Base-by-base conservation (phyloP, 1,140 invertebrate genomes). In the Drosophila nigrodunni region DNA sequence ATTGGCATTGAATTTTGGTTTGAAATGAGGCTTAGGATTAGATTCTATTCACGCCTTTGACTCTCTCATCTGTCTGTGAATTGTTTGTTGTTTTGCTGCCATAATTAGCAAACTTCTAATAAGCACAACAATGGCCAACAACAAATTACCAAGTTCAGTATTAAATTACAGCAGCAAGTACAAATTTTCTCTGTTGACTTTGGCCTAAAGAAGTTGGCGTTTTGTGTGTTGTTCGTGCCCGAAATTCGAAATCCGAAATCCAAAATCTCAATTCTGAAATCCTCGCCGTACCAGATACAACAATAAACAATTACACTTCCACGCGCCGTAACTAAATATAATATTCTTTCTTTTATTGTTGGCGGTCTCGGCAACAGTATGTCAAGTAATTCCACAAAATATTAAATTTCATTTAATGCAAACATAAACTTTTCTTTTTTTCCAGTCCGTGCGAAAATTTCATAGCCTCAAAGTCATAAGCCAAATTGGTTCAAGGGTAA, bases 41-140 rank as follows among this genome's bases (percentile, higher is more conserved):
- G n/a, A 8, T 30, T 43, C 44, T 64, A 54, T 77, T 83, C 65
- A 73, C 80, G 68, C 80, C 66, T 66, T 69, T 74, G 52, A 59
- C 37, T 65, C 41, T 68, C 41, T 55, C 75, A 68, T 50, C 44
- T 57, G 62, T 64, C 60, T 78, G 82, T 46, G 55, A 85, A 85
- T 85, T 81, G 82, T 52, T 78, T 81, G 59, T 78, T 81, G 82
- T 86, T 86, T 86, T 86, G 70, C 69, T 78, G 82, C 46, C 58
- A 87, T 25, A 61, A 82, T 76, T 87, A 61, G 67, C 82, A 54
- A 25, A 18, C 9, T 3, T 21, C 30, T 49, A 78, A 70, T 18
- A 25, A 82, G 10, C 15, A 35, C 21, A 39, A 10, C 11, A 44
- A 13, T 21, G 18, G 18, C 18, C 15, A 55, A 55, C 10, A 68